Evolutionary conservation across 2,113 vertebrate genomes (phyloP), one percentile per base, ranked within the genome.

Genomic region (Chroicocephalus ridibundus): DNA sequence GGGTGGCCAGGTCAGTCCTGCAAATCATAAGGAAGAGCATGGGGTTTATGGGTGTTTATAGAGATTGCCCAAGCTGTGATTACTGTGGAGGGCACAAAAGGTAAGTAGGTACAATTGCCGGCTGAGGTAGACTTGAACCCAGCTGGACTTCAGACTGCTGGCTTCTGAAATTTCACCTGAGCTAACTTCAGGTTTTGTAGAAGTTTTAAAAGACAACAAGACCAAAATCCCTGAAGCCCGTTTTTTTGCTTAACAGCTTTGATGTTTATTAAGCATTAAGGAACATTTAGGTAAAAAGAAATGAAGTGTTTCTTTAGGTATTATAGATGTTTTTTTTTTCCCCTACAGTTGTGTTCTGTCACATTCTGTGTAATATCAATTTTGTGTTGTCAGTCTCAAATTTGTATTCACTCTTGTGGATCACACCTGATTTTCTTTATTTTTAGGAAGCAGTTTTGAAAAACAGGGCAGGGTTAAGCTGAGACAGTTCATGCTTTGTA

Each of bases 401-500:
- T 81, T 62, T 86, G 9, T 81, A 22, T 86, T 94, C 5, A 8
- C 22, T 66, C 18, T 64, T 21, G 15, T 86, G n/a, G 34, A 40
- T 94, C 72, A 92, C 21, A 34, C 21, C 82, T 0, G 0, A 25
- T 94, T 80, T 91, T 91, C 49, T 96, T 93, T 91, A 52, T 82
- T 97, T 96, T 79, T 90, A 97, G 96, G 96, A 91, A 78, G 40
- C 78, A 61, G 0, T 83, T 94, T 76, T 92, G 76, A 82, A 94
- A 96, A 92, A 60, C 38, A 92, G 54, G 58, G 31, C 77, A 97
- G 76, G 80, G 42, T 78, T 96, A 91, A 96, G 24, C 65, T 91
- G 86, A 81, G 69, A 57, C 29, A 94, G 42, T 84, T 90, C 52
- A n/a, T 79, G 40, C 47, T 69, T 81, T 95, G 76, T 92, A 0